Conservation (phyloP, 2,797 vertebrate genomes). For the Holocentrus rufus region DNA sequence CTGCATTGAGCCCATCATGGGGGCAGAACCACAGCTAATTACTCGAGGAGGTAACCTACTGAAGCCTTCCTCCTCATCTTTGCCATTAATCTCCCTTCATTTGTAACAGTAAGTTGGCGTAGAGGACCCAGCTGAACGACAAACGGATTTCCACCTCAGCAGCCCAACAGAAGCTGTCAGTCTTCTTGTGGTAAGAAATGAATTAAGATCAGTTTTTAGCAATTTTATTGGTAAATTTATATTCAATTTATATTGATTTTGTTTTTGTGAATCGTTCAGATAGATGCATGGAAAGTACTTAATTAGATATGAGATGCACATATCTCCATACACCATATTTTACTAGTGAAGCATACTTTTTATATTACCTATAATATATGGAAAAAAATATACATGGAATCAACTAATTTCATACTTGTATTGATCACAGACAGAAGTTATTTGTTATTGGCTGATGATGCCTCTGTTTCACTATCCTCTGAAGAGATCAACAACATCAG, state of each 20-base stretch:
- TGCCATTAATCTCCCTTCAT: constrained; percentile 65
- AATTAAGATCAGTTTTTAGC: constrained; percentile 1
- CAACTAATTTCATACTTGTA: background rate
- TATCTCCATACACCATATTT: background rate
- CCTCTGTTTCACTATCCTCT: constrained; percentile 11
- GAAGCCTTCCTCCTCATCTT: constrained; percentile 67
- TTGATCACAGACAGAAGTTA: background rate
- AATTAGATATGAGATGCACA: background rate
- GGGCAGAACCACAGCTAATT: constrained; percentile 83
- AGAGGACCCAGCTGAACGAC: constrained; percentile 32
- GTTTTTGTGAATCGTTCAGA: background rate
- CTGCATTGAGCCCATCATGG: constrained; percentile 76
- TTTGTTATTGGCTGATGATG: constrained; percentile 3
- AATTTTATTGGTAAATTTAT: no score
- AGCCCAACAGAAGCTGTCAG: constrained; percentile 28
- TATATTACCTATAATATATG: background rate
- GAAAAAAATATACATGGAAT: background rate
- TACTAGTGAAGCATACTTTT: background rate
- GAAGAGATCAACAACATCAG: background rate
- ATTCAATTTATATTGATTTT: background rate
- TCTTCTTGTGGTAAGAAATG: constrained; percentile 66
- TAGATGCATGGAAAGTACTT: background rate
- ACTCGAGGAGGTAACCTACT: constrained; percentile 83
- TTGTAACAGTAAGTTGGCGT: constrained; percentile 55
- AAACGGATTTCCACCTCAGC: constrained; percentile 37